Conservation (phyloP, 2,888 invertebrate species). For the Phalangium opilio region DNA sequence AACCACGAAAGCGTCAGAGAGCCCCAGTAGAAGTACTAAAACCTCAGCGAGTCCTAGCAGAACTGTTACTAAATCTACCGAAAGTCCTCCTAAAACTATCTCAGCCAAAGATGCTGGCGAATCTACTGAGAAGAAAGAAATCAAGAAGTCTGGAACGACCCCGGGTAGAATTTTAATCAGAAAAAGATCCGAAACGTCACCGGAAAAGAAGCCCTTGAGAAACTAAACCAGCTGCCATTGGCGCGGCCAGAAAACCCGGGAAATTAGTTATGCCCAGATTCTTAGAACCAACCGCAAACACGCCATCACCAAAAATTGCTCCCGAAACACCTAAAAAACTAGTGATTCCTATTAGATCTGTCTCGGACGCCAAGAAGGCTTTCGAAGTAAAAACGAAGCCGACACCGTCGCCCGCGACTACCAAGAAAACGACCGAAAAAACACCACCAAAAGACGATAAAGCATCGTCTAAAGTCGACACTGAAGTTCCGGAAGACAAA, state of each 20-base stretch:
- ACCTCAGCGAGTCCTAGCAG: no score
- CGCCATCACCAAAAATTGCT: constrained; percentile 10
- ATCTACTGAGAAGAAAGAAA: not conserved
- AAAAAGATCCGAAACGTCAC: not conserved
- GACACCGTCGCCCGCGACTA: not conserved
- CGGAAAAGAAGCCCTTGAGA: not conserved
- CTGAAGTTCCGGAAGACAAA: not conserved
- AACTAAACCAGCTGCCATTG: not conserved
- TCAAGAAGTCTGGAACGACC: not conserved
- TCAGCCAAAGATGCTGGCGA: not conserved
- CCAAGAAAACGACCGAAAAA: not conserved
- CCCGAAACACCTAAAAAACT: not conserved
- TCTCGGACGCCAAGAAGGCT: constrained; percentile 2
- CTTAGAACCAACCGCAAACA: constrained; percentile 11
- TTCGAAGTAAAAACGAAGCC: constrained; percentile 1
- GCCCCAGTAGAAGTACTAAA: no score
- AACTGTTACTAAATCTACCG: no score
- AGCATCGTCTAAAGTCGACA: not conserved
- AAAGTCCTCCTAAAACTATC: not conserved
- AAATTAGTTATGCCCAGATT: constrained; percentile 16
- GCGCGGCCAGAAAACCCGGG: constrained; percentile 12
- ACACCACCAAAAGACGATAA: not conserved
- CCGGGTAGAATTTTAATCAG: not conserved
- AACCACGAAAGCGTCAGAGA: no score
- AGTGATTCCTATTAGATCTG: not conserved